phyloP scores from a whole-genome alignment of 2,888 invertebrate species.

The Morpho helenor region DNA sequence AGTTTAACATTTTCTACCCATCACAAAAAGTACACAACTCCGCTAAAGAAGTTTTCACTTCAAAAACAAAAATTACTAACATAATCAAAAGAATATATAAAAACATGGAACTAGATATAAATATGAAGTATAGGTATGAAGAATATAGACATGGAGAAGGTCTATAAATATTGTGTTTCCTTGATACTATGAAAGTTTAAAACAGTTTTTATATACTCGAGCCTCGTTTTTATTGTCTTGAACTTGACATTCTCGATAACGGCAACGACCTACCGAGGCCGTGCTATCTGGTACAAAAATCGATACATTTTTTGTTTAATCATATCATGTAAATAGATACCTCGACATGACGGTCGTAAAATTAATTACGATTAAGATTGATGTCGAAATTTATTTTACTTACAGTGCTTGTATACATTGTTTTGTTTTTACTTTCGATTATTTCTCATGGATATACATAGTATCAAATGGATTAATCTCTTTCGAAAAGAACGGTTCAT shows the following conservation, averaged over 20 bases:
- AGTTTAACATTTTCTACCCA: too few relatives aligned
- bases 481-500: too few relatives aligned
- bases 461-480: too few relatives aligned
- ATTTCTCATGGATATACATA: too few relatives aligned
- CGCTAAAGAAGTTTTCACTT: too few relatives aligned
- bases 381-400: not conserved
- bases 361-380: slow-evolving; percentile 3
- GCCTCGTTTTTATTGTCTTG: slow-evolving; percentile 25
- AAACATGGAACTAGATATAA: too few relatives aligned
- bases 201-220: slow-evolving; percentile 18
- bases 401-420: not conserved
- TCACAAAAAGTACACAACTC: too few relatives aligned
- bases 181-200: slow-evolving; percentile 21
- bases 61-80: not conserved
- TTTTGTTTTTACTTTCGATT: not conserved
- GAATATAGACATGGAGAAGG: too few relatives aligned
- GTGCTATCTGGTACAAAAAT: slow-evolving; percentile 45
- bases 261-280: slow-evolving; percentile 65
- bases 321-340: slow-evolving; percentile 21
- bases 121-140: too few relatives aligned
- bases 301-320: slow-evolving; percentile 38
- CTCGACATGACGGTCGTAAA: slow-evolving; percentile 7
- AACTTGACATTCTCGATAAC: slow-evolving; percentile 50
- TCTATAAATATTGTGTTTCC: not conserved
- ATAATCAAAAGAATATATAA: too few relatives aligned